Base-by-base conservation (phyloP, 1,140 invertebrate genomes). In the Calosoma granatense region DNA sequence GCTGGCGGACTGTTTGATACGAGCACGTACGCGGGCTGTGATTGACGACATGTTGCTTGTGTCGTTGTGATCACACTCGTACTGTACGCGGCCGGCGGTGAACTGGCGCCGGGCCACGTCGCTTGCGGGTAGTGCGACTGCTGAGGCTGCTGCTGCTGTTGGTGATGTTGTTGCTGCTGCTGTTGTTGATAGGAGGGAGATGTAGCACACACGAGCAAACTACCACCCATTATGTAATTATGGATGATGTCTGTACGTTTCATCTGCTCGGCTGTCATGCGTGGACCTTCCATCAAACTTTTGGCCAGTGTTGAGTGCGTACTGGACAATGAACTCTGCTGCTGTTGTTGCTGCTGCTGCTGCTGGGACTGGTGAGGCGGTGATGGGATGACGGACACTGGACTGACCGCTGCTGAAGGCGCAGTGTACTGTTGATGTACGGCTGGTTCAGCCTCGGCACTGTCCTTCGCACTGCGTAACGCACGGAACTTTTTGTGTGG, bases 401-500 rank as follows among this genome's bases (percentile, higher is more conserved):
- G 54, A 19, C 17, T 19, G 52, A 51, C 14, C 9, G 41, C 6
- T 54, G 58, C 54, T 59, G 64, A 53, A 39, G 63, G 62, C 58
- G 57, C 59, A 30, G 59, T 63, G 51, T 60, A 65, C 60, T 63
- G 64, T 58, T 65, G 72, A 17, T 47, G 41, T 22, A 74, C 74
- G 6, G 74, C 74, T 0, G 81, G 78, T 62, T 90, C 87, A 0
- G 86, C 85, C 62, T 87, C 86, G 21, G 87, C 85, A 2, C 82
- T 85, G 62, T 89, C 87, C 61, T 88, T 86, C 6, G 41, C 15
- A 63, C 86, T 82, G 2, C 88, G 74, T 64, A 89, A 72, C 0
- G 88, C 87, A 2, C 92, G 81, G 79, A 95, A 94, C 70, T 95
- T 95, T 71, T 95, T 95, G 77, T 95, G 92, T 47, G 91, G 90